phyloP scores from a whole-genome alignment of 2,113 vertebrate species.

The Pseudonaja textilis region DNA sequence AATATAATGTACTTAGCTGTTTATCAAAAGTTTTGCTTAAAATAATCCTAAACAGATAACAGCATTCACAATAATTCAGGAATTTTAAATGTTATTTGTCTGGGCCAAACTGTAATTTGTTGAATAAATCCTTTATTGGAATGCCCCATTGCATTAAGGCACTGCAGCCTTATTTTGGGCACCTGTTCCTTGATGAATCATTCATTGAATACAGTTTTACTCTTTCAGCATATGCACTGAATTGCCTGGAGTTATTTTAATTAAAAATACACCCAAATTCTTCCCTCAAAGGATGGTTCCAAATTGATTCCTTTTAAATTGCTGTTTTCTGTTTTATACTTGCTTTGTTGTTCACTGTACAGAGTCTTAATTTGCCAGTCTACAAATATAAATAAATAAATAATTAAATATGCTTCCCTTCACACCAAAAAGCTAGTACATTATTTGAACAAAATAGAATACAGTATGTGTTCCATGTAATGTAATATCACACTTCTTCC shows the following conservation, averaged over 20 bases:
- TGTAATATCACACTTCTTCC: background rate
- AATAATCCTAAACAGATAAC: background rate
- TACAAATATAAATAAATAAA: background rate
- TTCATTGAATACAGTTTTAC: background rate
- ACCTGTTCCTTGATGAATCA: background rate
- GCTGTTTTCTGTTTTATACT: background rate
- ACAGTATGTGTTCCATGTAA: background rate
- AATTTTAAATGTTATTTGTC: background rate
- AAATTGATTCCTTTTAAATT: background rate
- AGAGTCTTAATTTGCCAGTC: background rate
- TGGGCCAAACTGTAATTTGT: background rate
- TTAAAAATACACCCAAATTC: background rate
- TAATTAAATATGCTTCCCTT: background rate
- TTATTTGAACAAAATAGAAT: background rate
- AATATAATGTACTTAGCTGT: background rate
- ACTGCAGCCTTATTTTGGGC: background rate
- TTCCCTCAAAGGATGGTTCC: background rate
- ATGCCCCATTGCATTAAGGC: background rate
- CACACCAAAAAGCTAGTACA: background rate
- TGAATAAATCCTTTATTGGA: background rate
- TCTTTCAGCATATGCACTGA: background rate
- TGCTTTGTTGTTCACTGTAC: background rate
- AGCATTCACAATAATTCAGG: background rate
- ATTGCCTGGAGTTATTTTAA: background rate
- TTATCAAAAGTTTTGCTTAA: background rate